A percentile compares a stretch with the other conserved stretches of the same genome.
phyloP scores from a whole-genome alignment of 37 sponge, comb jelly and placozoan species.

The Chondrosia reniformis region DNA sequence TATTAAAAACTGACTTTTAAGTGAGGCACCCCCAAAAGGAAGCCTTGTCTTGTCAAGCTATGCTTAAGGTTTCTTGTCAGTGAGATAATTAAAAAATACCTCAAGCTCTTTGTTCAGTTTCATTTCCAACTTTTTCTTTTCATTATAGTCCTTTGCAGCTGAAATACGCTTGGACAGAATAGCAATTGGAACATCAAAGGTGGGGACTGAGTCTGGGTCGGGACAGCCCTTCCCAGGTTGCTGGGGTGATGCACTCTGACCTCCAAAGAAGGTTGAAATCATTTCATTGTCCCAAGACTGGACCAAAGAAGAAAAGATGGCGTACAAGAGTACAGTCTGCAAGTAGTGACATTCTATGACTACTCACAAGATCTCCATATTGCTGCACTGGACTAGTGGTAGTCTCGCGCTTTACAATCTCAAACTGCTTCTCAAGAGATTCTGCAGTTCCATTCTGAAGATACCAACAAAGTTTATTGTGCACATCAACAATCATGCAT shows the following conservation, averaged over 20 bases:
- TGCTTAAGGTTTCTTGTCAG: background rate
- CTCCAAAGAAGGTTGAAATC: slow-evolving; percentile 31
- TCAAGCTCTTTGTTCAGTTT: slow-evolving; percentile 39
- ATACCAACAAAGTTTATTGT: background rate
- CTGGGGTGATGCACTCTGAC: slow-evolving; percentile 7
- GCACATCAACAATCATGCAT: slow-evolving; percentile 7
- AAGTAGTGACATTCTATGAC: background rate
- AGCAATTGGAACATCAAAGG: slow-evolving; percentile 48
- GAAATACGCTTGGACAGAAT: slow-evolving; percentile 38
- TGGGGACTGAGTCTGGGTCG: slow-evolving; percentile 32
- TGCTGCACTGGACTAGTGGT: slow-evolving; percentile 57
- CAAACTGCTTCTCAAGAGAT: slow-evolving; percentile 56
- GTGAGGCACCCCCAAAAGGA: too few relatives aligned
- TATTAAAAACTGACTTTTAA: too few relatives aligned
- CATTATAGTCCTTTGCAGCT: slow-evolving; percentile 19
- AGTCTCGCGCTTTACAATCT: slow-evolving; percentile 64
- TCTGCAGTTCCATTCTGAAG: slow-evolving; percentile 8
- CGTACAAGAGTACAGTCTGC: background rate
- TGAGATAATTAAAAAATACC: slow-evolving; percentile 10
- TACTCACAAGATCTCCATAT: slow-evolving; percentile 64
- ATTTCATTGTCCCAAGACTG: slow-evolving; percentile 17
- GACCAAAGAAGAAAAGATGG: background rate
- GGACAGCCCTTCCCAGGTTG: background rate
- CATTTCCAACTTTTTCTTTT: slow-evolving; percentile 26
- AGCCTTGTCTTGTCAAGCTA: slow-evolving; percentile 15